phyloP scores from a whole-genome alignment of 2,113 vertebrate genomes.

The Osmerus mordax region DNA sequence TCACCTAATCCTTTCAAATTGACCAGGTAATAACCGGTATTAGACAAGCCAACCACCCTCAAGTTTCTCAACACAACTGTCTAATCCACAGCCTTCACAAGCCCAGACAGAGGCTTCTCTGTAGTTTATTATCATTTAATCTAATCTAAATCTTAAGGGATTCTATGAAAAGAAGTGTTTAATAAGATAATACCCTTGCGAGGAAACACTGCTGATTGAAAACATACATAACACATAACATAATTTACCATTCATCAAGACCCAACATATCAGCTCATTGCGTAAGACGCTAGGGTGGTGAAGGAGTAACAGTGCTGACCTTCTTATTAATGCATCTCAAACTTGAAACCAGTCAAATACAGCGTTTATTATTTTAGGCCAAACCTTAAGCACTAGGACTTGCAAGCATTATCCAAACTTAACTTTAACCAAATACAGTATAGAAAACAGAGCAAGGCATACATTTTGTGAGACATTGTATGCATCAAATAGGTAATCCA shows the following conservation, averaged over 20 bases:
- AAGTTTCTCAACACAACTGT: slow-evolving; percentile 31
- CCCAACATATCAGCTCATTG: background rate
- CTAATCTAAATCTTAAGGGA: slow-evolving; percentile 27
- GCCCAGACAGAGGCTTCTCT: slow-evolving; percentile 35
- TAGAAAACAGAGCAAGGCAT: too few species aligned
- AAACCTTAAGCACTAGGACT: too few species aligned
- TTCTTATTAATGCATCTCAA: too few species aligned
- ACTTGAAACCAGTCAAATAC: too few species aligned
- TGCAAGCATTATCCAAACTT: too few species aligned
- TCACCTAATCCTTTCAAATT: slow-evolving; percentile 5
- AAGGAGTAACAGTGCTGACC: too few species aligned
- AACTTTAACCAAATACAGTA: too few species aligned
- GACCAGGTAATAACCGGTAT: slow-evolving; percentile 6
- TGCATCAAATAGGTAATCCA: too few species aligned
- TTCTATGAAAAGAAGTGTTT: slow-evolving; percentile 33
- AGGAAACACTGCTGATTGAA: slow-evolving; percentile 34
- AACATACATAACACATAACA: background rate
- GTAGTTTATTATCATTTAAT: slow-evolving; percentile 30
- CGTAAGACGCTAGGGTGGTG: background rate
- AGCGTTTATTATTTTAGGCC: too few species aligned
- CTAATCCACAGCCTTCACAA: slow-evolving; percentile 30
- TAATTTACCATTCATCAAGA: slow-evolving; percentile 21
- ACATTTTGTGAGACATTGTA: too few species aligned
- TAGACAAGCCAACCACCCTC: slow-evolving; percentile 35
- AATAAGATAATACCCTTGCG: slow-evolving; percentile 6